Conservation (phyloP, 2,888 invertebrate species). For the Stenolophus ochropezus region DNA sequence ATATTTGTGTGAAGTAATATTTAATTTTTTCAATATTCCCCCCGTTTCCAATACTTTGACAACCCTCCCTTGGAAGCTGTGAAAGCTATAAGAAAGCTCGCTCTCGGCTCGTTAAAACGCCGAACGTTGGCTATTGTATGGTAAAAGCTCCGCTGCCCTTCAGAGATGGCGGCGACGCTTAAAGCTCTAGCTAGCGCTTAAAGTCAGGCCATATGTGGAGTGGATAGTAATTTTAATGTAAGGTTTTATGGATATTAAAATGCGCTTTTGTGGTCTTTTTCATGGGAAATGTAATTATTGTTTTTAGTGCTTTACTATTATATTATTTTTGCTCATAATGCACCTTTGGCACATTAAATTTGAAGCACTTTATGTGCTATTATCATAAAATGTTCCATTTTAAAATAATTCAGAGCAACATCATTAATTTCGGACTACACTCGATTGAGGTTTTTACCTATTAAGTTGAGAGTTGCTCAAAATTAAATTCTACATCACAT, state of each 20-base stretch:
- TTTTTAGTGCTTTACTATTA: background rate
- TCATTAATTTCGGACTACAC: too few relatives aligned
- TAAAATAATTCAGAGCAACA: too few relatives aligned
- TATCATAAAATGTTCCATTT: too few relatives aligned
- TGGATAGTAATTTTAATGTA: background rate
- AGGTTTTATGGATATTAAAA: background rate
- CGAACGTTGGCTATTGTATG: constrained; percentile 54
- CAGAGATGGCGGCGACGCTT: constrained; percentile 35
- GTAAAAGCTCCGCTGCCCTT: constrained; percentile 43
- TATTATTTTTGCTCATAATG: too few relatives aligned
- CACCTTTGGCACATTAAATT: too few relatives aligned
- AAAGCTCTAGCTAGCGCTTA: constrained; percentile 37
- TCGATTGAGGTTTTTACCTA: too few relatives aligned
- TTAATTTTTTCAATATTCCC: background rate
- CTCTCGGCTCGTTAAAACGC: constrained; percentile 55
- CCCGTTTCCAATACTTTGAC: background rate
- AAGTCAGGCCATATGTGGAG: background rate
- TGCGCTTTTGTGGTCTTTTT: background rate
- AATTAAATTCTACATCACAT: too few relatives aligned
- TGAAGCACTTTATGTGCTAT: too few relatives aligned
- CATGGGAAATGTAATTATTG: background rate
- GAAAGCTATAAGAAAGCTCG: constrained; percentile 55
- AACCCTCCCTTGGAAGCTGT: constrained; percentile 11
- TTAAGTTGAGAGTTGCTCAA: too few relatives aligned
- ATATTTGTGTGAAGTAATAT: too few relatives aligned